Evolutionary conservation across 2,797 vertebrate species (phyloP).

Genomic region (Lophius americanus): DNA sequence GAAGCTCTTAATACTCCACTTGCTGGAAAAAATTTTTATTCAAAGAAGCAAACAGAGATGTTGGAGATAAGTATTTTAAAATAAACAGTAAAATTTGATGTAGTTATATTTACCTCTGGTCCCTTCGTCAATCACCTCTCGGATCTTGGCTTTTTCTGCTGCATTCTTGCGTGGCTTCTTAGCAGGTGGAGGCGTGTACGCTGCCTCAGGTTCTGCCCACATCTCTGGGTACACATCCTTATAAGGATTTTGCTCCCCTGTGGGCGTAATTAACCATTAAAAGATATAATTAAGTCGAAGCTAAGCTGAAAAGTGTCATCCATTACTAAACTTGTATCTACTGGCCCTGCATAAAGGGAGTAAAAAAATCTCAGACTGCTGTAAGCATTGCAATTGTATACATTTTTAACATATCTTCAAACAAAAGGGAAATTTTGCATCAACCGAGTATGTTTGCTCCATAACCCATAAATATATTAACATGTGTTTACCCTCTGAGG

Average conservation of each 20-base stretch:
- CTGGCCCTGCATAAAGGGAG: too few relatives aligned
- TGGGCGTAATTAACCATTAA: neutral
- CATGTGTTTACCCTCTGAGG: conserved; percentile 68
- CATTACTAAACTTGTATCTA: neutral
- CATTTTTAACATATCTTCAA: too few relatives aligned
- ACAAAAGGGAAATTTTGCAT: too few relatives aligned
- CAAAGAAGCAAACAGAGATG: neutral
- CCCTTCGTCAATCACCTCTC: conserved; percentile 97
- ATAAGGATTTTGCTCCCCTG: conserved; percentile 94
- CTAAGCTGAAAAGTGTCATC: neutral
- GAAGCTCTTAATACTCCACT: neutral
- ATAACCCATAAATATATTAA: neutral
- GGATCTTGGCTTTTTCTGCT: conserved; percentile 87
- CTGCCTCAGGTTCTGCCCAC: conserved; percentile 94
- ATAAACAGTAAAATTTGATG: neutral
- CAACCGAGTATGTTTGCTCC: too few relatives aligned
- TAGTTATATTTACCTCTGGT: conserved; percentile 87
- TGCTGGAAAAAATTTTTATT: neutral
- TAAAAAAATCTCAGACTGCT: too few relatives aligned
- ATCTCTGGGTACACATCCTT: conserved; percentile 97
- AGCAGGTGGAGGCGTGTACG: conserved; percentile 90
- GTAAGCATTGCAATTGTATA: too few relatives aligned
- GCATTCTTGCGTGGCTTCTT: conserved; percentile 96
- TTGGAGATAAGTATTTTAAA: neutral
- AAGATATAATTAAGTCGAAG: too few relatives aligned